Evolutionary conservation across 2,797 vertebrate genomes (phyloP).

Genomic region (Mico argentatus): DNA sequence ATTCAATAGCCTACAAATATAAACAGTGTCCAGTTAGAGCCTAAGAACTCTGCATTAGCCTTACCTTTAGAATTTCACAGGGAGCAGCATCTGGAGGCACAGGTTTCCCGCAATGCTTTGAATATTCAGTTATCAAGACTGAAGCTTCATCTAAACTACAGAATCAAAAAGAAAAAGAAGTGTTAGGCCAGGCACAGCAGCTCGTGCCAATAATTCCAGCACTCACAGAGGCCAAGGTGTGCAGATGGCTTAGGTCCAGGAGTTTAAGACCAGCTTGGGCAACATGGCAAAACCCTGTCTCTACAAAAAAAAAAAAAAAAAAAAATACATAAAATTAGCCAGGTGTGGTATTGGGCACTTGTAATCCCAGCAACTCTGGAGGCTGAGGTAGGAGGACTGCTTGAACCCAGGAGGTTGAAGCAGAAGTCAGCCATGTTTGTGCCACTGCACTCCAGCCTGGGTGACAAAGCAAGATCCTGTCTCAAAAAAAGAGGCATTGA

Average conservation of each 20-base stretch:
- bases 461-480: not conserved
- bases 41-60: not conserved
- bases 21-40: not conserved
- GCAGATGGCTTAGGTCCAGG: not conserved
- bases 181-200: not conserved
- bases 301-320: not conserved
- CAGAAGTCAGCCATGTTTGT: not conserved
- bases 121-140: conserved; percentile 87
- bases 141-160: conserved; percentile 89
- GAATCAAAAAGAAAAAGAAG: conserved; percentile 17
- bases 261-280: not conserved
- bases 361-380: not conserved
- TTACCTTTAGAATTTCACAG: conserved; percentile 88
- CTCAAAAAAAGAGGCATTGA: not conserved
- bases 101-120: conserved; percentile 83
- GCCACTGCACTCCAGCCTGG: not conserved
- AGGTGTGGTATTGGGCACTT: not conserved
- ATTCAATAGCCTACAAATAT: not conserved
- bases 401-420: not conserved
- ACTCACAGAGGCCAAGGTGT: not conserved
- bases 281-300: not conserved
- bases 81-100: conserved; percentile 68
- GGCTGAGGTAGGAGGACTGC: not conserved
- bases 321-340: not conserved
- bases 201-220: not conserved